A percentile compares a stretch with the other conserved stretches of the same genome.
Conservation (phyloP, 2,888 invertebrate species). For the Drosophila helvetica region DNA sequence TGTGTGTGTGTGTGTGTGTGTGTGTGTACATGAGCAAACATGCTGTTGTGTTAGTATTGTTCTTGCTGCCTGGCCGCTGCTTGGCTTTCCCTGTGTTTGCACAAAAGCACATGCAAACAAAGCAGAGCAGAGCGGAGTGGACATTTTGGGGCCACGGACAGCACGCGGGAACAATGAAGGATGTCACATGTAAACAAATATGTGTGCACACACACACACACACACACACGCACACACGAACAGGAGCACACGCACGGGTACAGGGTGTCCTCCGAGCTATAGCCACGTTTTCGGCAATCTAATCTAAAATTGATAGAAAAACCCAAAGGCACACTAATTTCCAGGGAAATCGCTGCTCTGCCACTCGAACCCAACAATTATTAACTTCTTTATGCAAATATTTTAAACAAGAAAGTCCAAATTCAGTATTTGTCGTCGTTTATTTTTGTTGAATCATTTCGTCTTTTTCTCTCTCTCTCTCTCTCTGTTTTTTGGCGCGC, state of each 20-base stretch:
- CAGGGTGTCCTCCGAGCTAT: background rate
- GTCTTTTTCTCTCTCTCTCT: background rate
- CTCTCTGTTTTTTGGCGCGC: background rate
- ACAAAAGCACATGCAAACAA: constrained; percentile 73
- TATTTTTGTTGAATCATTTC: constrained; percentile 1
- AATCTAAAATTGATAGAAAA: constrained; percentile 73
- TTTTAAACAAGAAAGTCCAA: background rate
- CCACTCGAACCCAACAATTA: background rate
- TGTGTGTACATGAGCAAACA: constrained; percentile 35
- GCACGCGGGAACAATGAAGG: constrained; percentile 54
- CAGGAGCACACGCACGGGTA: background rate
- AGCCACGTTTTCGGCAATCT: constrained; percentile 56
- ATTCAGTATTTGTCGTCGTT: background rate
- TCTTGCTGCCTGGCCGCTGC: constrained; percentile 51
- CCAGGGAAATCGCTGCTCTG: background rate
- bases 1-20: background rate
- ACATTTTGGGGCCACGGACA: constrained; percentile 78
- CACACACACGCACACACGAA: constrained; percentile 15
- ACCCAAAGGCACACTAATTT: constrained; percentile 29
- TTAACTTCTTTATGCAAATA: background rate
- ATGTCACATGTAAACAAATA: constrained; percentile 69
- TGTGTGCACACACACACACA: constrained; percentile 10
- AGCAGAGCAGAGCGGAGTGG: constrained; percentile 35
- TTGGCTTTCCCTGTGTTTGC: constrained; percentile 55
- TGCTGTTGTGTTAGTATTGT: constrained; percentile 49